Conservation (phyloP, 2,888 invertebrate genomes). For the Agrotis segetum region DNA sequence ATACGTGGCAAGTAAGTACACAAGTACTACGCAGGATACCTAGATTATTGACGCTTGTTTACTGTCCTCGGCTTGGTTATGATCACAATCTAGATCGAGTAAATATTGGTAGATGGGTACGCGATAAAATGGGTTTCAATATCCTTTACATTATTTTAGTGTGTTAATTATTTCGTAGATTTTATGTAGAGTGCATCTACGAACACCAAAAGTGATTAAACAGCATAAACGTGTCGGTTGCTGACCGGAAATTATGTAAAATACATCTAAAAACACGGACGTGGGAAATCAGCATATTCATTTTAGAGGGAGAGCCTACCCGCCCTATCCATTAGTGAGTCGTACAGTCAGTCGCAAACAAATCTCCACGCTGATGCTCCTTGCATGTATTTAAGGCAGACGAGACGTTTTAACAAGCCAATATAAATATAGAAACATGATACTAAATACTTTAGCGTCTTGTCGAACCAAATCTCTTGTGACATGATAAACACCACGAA, state of each 20-base stretch:
- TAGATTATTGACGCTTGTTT: slow-evolving; percentile 47
- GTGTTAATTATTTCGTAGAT: slow-evolving; percentile 35
- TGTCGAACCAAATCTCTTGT: slow-evolving; percentile 79
- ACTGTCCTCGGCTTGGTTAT: slow-evolving; percentile 46
- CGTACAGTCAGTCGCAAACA: slow-evolving; percentile 82
- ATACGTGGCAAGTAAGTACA: slow-evolving; percentile 8
- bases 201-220: slow-evolving; percentile 75
- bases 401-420: slow-evolving; percentile 77
- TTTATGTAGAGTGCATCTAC: slow-evolving; percentile 54
- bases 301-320: slow-evolving; percentile 78
- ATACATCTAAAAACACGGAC: slow-evolving; percentile 85
- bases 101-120: slow-evolving; percentile 53
- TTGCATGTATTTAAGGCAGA: slow-evolving; percentile 77
- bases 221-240: slow-evolving; percentile 83
- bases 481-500: slow-evolving; percentile 78
- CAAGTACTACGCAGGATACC: slow-evolving; percentile 15
- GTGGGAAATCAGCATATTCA: slow-evolving; percentile 88
- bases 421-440: slow-evolving; percentile 80
- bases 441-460: slow-evolving; percentile 79
- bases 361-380: slow-evolving; percentile 76
- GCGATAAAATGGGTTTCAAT: slow-evolving; percentile 44
- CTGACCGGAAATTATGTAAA: slow-evolving; percentile 89
- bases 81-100: slow-evolving; percentile 48
- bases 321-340: slow-evolving; percentile 87
- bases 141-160: slow-evolving; percentile 35